These are phyloP conservation scores for Campaea margaritaria DNA, from an alignment of 2,888 invertebrate species.

Conservation along the genomic window DNA sequence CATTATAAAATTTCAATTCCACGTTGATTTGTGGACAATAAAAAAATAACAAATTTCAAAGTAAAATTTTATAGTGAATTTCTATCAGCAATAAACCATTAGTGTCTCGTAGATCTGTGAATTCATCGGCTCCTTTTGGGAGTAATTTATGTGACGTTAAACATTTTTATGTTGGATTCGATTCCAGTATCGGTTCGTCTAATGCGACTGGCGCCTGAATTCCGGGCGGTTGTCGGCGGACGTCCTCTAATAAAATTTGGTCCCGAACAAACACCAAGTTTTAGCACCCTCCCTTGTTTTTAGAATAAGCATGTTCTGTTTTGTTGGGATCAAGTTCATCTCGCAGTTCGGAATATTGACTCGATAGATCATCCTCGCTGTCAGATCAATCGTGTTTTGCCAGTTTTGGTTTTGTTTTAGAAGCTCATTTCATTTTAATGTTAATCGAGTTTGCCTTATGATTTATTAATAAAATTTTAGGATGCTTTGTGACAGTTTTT, in stretches of 20 bases:
- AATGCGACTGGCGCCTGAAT: slow-evolving; percentile 80
- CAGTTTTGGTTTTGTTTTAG: slow-evolving; percentile 29
- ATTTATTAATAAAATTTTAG: slow-evolving; percentile 28
- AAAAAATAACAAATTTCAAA: slow-evolving; percentile 59
- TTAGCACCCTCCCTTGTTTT: slow-evolving; percentile 77
- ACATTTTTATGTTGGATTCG: slow-evolving; percentile 79
- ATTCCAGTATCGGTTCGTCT: slow-evolving; percentile 78
- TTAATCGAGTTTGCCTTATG: slow-evolving; percentile 33
- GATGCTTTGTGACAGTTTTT: background rate
- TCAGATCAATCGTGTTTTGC: slow-evolving; percentile 31
- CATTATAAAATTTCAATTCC: slow-evolving; percentile 52
- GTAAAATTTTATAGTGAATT: slow-evolving; percentile 50
- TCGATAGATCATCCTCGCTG: slow-evolving; percentile 44
- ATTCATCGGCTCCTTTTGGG: slow-evolving; percentile 79
- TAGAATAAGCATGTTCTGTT: slow-evolving; percentile 76
- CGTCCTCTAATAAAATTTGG: slow-evolving; percentile 76
- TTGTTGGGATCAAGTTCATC: slow-evolving; percentile 63
- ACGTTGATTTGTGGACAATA: slow-evolving; percentile 59
- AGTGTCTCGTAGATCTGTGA: slow-evolving; percentile 64
- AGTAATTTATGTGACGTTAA: slow-evolving; percentile 81
- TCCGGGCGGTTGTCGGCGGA: slow-evolving; percentile 66
- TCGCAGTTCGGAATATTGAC: slow-evolving; percentile 71
- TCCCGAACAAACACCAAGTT: slow-evolving; percentile 78
- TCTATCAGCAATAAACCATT: slow-evolving; percentile 79
- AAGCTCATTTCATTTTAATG: slow-evolving; percentile 36